These are phyloP conservation scores for Corythaeola cristata DNA, from an alignment of 2,113 vertebrate genomes.

Conservation along the genomic window DNA sequence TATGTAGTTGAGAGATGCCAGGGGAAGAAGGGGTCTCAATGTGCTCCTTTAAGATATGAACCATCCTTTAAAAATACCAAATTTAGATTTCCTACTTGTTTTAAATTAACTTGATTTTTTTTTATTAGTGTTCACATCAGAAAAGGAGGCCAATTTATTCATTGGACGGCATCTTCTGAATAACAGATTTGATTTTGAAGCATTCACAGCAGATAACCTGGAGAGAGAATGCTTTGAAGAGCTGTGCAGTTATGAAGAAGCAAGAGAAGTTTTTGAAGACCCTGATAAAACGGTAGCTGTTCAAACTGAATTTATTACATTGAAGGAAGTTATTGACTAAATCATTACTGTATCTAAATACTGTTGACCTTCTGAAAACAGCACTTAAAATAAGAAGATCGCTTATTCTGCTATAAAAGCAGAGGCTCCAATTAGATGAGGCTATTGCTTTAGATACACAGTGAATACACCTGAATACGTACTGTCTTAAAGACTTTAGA, in stretches of 20 bases:
- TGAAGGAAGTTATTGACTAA: background rate
- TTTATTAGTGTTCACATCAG: conserved; percentile 85
- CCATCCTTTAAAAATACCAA: background rate
- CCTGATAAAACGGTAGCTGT: conserved; percentile 80
- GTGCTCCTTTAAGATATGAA: background rate
- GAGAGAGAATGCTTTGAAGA: conserved; percentile 96
- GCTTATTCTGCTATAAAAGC: background rate
- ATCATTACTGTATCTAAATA: background rate
- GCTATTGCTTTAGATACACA: background rate
- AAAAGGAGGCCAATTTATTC: conserved; percentile 84
- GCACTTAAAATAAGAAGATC: background rate
- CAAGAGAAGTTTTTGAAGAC: conserved; percentile 91
- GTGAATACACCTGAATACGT: background rate
- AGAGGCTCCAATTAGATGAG: background rate
- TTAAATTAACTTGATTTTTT: background rate
- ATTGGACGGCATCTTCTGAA: conserved; percentile 86
- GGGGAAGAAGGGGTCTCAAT: background rate
- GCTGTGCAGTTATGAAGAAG: conserved; percentile 91
- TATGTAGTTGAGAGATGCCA: background rate
- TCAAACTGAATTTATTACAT: background rate
- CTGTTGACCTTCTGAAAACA: background rate
- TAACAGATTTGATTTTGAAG: conserved; percentile 94
- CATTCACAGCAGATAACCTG: conserved; percentile 86
- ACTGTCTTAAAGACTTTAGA: background rate
- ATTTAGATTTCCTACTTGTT: background rate